Evolutionary conservation across 2,113 vertebrate genomes (phyloP).

Genomic region (Atlantisia rogersi): DNA sequence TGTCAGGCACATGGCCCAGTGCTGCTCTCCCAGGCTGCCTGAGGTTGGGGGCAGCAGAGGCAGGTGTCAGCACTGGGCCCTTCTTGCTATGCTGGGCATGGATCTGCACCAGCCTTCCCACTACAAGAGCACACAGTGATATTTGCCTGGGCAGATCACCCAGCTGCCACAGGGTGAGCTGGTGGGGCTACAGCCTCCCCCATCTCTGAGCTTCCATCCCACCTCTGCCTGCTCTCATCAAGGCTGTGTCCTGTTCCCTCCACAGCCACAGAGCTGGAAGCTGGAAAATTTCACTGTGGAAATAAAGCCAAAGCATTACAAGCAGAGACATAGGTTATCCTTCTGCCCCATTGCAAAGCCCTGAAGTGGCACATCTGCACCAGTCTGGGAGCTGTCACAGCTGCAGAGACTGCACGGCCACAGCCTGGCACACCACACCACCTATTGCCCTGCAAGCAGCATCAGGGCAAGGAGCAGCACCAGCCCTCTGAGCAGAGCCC

Average conservation of each 20-base stretch:
- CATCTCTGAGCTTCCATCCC: accelerated
- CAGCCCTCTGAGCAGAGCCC: not conserved
- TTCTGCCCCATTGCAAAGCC: not conserved
- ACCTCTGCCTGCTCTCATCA: not conserved
- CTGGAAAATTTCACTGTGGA: too few relatives aligned
- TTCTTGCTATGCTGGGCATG: accelerated
- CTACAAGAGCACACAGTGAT: not conserved
- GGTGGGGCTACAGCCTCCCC: not conserved
- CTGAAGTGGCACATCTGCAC: not conserved
- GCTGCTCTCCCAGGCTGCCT: not conserved
- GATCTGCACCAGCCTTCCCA: not conserved
- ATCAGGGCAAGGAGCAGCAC: not conserved
- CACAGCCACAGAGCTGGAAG: not conserved
- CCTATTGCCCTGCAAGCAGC: not conserved
- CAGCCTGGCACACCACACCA: not conserved
- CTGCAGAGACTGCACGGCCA: not conserved
- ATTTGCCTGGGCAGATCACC: not conserved
- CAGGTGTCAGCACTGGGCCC: not conserved
- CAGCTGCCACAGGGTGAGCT: not conserved
- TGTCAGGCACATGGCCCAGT: not conserved
- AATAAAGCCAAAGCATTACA: not conserved
- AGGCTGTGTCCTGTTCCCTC: not conserved
- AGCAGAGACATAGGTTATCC: not conserved
- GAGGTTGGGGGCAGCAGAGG: not conserved
- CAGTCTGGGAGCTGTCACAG: not conserved